Evolutionary conservation across 1,140 invertebrate species (phyloP), one percentile per base, ranked within the genome.

Genomic region (Cotesia typhae): DNA sequence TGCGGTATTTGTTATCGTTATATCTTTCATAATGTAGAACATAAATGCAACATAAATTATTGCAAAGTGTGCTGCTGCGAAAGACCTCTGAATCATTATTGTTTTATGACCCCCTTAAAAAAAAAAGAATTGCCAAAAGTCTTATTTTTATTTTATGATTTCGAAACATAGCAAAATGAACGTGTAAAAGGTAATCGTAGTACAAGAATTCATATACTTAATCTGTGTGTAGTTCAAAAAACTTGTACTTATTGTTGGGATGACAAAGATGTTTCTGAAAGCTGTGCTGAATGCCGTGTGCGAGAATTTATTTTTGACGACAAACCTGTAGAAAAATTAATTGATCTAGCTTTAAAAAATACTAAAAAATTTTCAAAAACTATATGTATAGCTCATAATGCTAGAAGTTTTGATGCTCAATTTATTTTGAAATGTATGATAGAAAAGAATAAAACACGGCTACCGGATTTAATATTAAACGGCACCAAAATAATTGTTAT

Each of bases 371-470:
- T 74, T 70, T 36, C n/a, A 20, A 65, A 68, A 35, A 67, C 70
- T 9, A 67, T 75, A 4, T 73, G 65, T 36, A 77, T 82, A 6
- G 77, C 78, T 1, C 78, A 80, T 53, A 79, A 80, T 38, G 71
- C 75, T 2, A 70, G 74, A 69, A 69, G 71, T 0, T 79, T 77
- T 47, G 79, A 79, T 20, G 59, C 66, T 0, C 80, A 80, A 67
- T 82, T 82, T 70, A 70, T 82, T 52, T 47, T 80, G 28, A 17
- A 61, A 5, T 75, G 78, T 67, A 20, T 80, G 2, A 14, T 76
- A 4, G 59, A 69, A 38, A 37, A 69, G 51, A 74, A 66, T 35
- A 73, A 36, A 53, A 51, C 41, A 28, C 55, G 57, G 14, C 5
- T 69, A 10, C 75, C 76, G 3, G 55, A 71, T 2, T 1, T 82